A percentile compares a stretch with the other conserved stretches of the same genome.
phyloP scores from a whole-genome alignment of 2,113 vertebrate species.

The Alectura lathami region DNA sequence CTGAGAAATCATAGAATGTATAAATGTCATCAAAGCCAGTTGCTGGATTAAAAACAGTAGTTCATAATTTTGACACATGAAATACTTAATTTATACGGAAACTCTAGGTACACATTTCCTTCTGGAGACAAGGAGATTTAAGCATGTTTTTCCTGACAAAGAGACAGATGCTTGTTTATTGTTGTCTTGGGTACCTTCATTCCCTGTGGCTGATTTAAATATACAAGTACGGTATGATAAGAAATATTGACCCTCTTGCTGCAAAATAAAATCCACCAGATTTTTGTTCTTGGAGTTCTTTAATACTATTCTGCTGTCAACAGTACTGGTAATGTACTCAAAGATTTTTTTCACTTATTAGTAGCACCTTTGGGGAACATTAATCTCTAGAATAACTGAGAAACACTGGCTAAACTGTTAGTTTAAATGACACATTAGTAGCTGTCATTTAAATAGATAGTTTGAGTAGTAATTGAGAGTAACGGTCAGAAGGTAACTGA shows the following conservation, averaged over 20 bases:
- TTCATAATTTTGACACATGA: neutral
- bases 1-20: neutral
- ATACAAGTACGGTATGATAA: neutral
- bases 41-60: neutral
- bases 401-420: constrained; percentile 66
- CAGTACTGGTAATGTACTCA: neutral
- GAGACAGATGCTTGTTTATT: neutral
- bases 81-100: neutral
- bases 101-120: neutral
- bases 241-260: neutral
- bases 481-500: constrained; percentile 51
- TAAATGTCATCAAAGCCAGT: neutral
- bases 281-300: constrained; percentile 19
- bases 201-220: neutral
- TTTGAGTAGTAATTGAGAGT: constrained; percentile 60
- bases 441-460: constrained; percentile 70
- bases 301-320: constrained; percentile 34
- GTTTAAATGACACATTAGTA: constrained; percentile 70
- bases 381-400: constrained; percentile 69
- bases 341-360: constrained; percentile 31
- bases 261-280: neutral
- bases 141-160: neutral
- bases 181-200: neutral
- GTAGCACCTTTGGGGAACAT: constrained; percentile 54
- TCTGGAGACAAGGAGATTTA: neutral